Evolutionary conservation across 2,113 vertebrate species (phyloP).

Genomic region (Pterocles burchelli): DNA sequence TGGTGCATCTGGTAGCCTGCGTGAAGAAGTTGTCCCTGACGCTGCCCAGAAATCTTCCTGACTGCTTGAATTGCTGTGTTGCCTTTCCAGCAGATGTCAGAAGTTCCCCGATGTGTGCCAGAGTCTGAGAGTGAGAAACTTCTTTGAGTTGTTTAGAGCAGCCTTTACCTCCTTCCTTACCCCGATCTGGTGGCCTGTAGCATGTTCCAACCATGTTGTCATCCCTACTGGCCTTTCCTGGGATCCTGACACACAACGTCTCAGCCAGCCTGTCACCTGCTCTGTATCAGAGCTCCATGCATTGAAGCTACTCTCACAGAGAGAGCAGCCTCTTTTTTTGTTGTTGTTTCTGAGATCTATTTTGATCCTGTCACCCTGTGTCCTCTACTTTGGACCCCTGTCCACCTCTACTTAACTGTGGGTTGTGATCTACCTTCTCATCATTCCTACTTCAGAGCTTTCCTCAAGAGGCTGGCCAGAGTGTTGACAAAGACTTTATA

Average conservation of each 20-base stretch:
- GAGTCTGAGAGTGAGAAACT: not conserved
- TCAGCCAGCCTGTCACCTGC: not conserved
- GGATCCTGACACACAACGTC: not conserved
- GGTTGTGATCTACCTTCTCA: not conserved
- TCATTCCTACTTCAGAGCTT: not conserved
- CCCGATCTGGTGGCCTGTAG: not conserved
- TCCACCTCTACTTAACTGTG: not conserved
- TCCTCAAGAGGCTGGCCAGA: not conserved
- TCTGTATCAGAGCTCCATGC: not conserved
- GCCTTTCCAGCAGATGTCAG: not conserved
- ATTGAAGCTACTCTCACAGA: not conserved
- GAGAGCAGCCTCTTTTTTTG: not conserved
- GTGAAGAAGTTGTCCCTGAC: not conserved
- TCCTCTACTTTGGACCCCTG: not conserved
- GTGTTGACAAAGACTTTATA: not conserved
- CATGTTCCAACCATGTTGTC: not conserved
- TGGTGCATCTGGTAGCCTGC: not conserved
- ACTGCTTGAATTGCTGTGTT: not conserved
- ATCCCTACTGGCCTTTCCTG: not conserved
- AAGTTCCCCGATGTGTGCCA: not conserved
- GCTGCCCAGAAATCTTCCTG: not conserved
- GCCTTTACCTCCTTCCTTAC: not conserved
- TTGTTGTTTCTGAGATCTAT: not conserved
- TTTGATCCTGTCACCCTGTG: not conserved
- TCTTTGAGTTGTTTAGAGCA: not conserved